phyloP scores from a whole-genome alignment of 1,140 invertebrate genomes.

The Mya arenaria region DNA sequence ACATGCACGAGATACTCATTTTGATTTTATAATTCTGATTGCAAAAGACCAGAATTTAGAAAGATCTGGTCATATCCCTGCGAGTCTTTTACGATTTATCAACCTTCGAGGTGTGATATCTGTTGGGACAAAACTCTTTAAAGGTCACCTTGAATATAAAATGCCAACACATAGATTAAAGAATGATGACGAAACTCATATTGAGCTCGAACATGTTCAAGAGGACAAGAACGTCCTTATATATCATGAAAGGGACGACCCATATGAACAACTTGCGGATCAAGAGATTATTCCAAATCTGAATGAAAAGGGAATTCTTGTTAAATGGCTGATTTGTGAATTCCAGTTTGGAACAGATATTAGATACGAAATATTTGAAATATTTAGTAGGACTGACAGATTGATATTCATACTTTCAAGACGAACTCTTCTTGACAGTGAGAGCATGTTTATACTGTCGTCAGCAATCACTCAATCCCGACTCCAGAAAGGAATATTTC shows the following conservation, averaged over 20 bases:
- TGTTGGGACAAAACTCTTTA: not conserved
- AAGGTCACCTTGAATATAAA: not conserved
- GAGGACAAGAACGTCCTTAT: not conserved
- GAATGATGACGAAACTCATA: not conserved
- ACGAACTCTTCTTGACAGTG: not conserved
- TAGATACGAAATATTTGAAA: not conserved
- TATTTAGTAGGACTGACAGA: not conserved
- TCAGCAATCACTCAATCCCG: not conserved
- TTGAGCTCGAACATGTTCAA: not conserved
- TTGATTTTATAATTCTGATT: not conserved
- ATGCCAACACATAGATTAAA: not conserved
- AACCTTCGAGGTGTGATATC: not conserved
- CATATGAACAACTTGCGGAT: not conserved
- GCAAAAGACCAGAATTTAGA: not conserved
- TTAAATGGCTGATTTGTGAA: not conserved
- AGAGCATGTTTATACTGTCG: not conserved
- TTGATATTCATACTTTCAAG: not conserved
- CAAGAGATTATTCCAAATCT: not conserved
- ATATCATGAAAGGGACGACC: not conserved
- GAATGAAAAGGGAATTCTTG: not conserved
- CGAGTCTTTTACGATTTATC: not conserved
- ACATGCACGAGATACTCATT: not conserved
- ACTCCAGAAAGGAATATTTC: not conserved
- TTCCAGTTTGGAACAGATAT: slow-evolving; percentile 8
- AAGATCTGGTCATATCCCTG: no score